Evolutionary conservation across 2,113 vertebrate genomes (phyloP).

Genomic region (Daboia siamensis): DNA sequence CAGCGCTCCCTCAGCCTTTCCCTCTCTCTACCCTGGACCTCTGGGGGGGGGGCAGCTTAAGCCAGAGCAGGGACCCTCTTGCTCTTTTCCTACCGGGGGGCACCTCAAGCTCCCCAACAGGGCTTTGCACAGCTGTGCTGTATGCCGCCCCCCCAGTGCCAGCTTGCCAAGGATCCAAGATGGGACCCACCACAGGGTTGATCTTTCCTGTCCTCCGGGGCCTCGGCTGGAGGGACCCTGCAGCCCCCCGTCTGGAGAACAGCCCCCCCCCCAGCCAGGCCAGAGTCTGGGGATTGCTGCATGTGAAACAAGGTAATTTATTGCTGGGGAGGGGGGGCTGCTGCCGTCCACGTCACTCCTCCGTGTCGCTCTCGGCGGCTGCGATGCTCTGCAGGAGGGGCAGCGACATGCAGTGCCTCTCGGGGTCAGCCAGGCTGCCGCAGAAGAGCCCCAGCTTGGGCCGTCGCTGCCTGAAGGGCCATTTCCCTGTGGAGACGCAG

Average conservation of each 20-base stretch:
- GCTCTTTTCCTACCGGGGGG: background rate
- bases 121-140: background rate
- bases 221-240: background rate
- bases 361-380: conserved; percentile 59
- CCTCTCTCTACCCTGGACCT: background rate
- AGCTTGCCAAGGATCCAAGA: background rate
- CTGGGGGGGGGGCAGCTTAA: background rate
- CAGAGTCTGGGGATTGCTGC: background rate
- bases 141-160: background rate
- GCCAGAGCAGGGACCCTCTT: background rate
- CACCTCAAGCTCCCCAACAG: background rate
- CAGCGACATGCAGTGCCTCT: conserved; percentile 66
- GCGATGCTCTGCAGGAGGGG: conserved; percentile 62
- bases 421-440: conserved; percentile 53
- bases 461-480: conserved; percentile 58
- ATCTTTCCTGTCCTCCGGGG: too few relatives aligned
- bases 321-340: background rate
- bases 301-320: background rate
- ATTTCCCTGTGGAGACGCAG: conserved; percentile 54
- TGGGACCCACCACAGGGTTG: background rate
- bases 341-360: conserved; percentile 39
- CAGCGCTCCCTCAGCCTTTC: background rate
- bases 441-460: conserved; percentile 56
- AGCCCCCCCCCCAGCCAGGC: background rate
- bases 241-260: background rate